Base-by-base conservation (phyloP, 2,888 invertebrate species). In the Brenthis ino region DNA sequence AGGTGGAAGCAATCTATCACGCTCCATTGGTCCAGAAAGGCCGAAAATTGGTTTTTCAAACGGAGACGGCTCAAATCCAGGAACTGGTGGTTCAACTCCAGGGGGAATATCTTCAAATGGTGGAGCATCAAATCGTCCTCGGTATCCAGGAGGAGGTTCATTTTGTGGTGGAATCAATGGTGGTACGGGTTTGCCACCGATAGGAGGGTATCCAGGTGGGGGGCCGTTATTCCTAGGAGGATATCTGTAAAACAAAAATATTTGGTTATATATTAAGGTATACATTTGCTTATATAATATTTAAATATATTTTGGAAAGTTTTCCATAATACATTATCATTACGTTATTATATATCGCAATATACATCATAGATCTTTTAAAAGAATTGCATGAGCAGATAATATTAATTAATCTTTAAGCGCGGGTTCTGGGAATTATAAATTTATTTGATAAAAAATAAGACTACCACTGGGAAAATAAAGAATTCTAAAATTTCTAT, bases 71-170 rank as follows among this genome's bases (percentile, higher is more conserved):
- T 95, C 95, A 79, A 94, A 94, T 33, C 95, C 95, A 53, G 94
- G 95, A 24, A 94, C 93, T 1, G 94, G 93, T 6, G 95, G 94
- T 78, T 95, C 94, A 1, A 95, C 94, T 14, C 94, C 95, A 11
- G 95, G 95, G 16, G 94, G 94, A 68, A 93, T 91, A 56, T 94
- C 93, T 76, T 94, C 94, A 77, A 94, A 94, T 65, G 93, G 83
- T 28, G 89, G 88, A 11, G 75, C 85, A 51, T 93, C 92, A 75
- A 89, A 93, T 8, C 92, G 89, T 60, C 88, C 89, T 61, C 89
- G 83, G 78, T 88, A 92, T 6, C 86, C 86, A n/a, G 86, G 84
- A 33, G 85, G 84, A 43, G 82, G 87, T 47, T 90, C 90, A 47
- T 82, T 72, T 73, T 84, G 85, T 37, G 85, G 12, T 84, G 81